Evolutionary conservation across 2,888 invertebrate genomes (phyloP).

Genomic region (Leptinotarsa rubiginosa): DNA sequence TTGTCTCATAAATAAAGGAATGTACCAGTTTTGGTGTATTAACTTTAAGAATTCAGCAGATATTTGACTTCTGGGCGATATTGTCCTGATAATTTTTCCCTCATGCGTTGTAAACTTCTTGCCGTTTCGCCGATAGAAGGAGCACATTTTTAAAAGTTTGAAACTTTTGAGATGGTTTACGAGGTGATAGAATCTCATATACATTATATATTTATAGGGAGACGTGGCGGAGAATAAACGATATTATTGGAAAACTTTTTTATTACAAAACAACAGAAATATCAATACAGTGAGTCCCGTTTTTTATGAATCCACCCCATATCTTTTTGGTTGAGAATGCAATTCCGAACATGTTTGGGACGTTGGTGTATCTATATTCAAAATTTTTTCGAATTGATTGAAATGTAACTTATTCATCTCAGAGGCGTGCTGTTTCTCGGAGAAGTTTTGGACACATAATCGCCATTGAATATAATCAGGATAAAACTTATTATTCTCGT

Average conservation of each 20-base stretch:
- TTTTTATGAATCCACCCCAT: too few species aligned
- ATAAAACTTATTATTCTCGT: too few species aligned
- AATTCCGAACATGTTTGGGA: too few species aligned
- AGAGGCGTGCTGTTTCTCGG: too few species aligned
- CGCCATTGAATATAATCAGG: too few species aligned
- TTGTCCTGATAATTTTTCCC: conserved; percentile 54
- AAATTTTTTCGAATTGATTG: too few species aligned
- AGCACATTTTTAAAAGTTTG: conserved; percentile 45
- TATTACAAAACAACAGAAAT: too few species aligned
- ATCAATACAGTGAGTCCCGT: too few species aligned
- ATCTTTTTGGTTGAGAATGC: too few species aligned
- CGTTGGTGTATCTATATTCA: too few species aligned
- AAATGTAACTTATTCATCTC: too few species aligned
- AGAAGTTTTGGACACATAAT: too few species aligned
- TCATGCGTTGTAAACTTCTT: conserved; percentile 50
- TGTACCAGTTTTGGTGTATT: conserved; percentile 40
- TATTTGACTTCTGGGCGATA: conserved; percentile 51
- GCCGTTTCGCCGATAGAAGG: conserved; percentile 50
- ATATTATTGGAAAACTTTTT: conserved; percentile 8
- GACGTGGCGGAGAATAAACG: background rate
- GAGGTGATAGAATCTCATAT: conserved; percentile 52
- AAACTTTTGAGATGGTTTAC: conserved; percentile 53
- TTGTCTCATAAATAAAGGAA: conserved; percentile 34
- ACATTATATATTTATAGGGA: conserved; percentile 6
- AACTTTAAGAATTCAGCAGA: conserved; percentile 53